Evolutionary conservation across 2,888 invertebrate species (phyloP), one percentile per base, ranked within the genome.

Genomic region (Palloptera scutellata): DNA sequence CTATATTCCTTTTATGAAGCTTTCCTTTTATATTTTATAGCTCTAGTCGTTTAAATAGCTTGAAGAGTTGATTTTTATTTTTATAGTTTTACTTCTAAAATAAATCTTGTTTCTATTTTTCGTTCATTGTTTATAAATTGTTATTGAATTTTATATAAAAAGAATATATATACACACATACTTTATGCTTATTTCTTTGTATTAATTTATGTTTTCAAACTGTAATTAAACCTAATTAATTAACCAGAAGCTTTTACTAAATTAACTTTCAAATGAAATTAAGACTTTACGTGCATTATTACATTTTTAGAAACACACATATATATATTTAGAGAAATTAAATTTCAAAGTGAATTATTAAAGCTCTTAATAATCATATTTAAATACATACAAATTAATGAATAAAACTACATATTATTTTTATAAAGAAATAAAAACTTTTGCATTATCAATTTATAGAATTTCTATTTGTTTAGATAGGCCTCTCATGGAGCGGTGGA

Each of bases 271-370:
- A 61, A 55, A 63, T 48, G 40, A 59, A 63, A 69, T 60, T 64
- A 66, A 58, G 57, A 52, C 64, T 68, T 30, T 53, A 66, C 66
- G 62, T 66, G 61, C 45, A 64, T 60, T 66, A 69, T 63, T 64
- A 42, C 51, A 58, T 51, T 64, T 64, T 58, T 41, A 12, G 41
- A 57, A 17, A 58, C n/a, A n/a, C n/a, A n/a, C n/a, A 53, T 17
- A 20, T 3, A 62, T 30, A 30, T 30, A 4, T 57, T 15, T 8
- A 62, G 20, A 43, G 10, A 62, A 55, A 15, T 43, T 13, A 53
- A 54, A 42, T 13, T 52, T 3, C 19, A 5, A 58, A 41, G n/a
- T 51, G 57, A 57, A 45, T 40, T 57, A 17, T 58, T 30, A 40
- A 17, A 51, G 57, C 43, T 30, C 30, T 2, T 30, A 30, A 30